Percentiles rank a stretch among this genome's conserved stretches.
Conservation (phyloP, 2,113 vertebrate genomes). For the Clinocottus analis region DNA sequence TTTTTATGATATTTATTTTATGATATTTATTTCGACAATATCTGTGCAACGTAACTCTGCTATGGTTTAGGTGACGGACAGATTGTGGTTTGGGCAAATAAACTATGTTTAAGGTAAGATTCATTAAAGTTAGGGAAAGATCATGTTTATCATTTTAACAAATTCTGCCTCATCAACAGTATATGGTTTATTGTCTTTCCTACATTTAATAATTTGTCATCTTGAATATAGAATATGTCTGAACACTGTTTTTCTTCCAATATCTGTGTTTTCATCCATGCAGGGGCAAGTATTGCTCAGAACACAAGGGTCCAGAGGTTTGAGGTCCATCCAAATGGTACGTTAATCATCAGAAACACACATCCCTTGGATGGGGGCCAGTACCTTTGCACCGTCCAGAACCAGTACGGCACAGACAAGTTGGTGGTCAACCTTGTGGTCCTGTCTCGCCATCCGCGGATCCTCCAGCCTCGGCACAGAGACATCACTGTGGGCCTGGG, state of each 20-base stretch:
- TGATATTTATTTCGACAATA: background rate
- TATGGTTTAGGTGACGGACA: background rate
- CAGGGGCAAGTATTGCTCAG: slow-evolving; percentile 87
- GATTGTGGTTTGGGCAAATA: background rate
- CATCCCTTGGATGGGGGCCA: slow-evolving; percentile 87
- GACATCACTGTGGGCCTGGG: slow-evolving; percentile 86
- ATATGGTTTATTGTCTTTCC: background rate
- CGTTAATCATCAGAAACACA: slow-evolving; percentile 84
- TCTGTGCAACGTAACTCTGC: background rate
- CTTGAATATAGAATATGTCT: background rate
- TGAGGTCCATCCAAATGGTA: slow-evolving; percentile 89
- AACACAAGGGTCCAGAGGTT: slow-evolving; percentile 85
- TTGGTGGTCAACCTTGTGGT: slow-evolving; percentile 81
- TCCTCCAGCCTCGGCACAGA: slow-evolving; percentile 82
- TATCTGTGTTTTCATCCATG: background rate
- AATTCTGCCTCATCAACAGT: background rate
- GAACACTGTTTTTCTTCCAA: background rate
- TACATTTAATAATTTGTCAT: background rate
- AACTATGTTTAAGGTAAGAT: too few species aligned
- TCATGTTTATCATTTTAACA: background rate
- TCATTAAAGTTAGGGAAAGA: background rate
- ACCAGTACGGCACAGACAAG: slow-evolving; percentile 85
- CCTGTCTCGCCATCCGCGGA: slow-evolving; percentile 81
- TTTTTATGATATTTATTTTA: background rate
- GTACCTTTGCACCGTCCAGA: slow-evolving; percentile 89